Base-by-base conservation (phyloP, 2,797 vertebrate genomes). In the Tympanoctomys barrerae region DNA sequence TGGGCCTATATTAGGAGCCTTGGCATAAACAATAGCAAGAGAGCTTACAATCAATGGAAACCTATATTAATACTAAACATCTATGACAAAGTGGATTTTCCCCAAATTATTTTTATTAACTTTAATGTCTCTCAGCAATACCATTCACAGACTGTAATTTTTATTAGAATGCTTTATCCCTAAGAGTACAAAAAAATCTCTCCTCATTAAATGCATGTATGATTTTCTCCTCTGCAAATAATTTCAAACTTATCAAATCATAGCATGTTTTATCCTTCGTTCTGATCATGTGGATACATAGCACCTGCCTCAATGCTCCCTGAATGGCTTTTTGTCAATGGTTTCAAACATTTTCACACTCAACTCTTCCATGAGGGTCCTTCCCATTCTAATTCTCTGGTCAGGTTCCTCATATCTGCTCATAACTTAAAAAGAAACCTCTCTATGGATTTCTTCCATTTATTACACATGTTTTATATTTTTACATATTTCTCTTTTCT, bases 31-130 rank as follows among this genome's bases (percentile, higher is more conserved):
- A 78, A 49, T 6, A 54, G 24, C 39, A 84, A 87, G 22, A 90
- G 42, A 91, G 21, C 8, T 39, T 73, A 39, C 19, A 82, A 86
- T 61, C 79, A 91, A 7, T 16, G 0, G n/a, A 80, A 57, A 4
- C 13, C 49, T 11, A 61, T 57, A 61, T 57, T 90, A 66, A 78
- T 54, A 64, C 2, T 86, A 59, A 94, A 68, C 36, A 68, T 61
- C 66, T 70, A 71, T 22, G 22, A 39, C 82, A 81, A 71, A 93
- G 81, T 22, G 52, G 16, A 1, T 28, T 80, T 94, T 83, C 36
- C 36, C 71, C 62, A 93, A 75, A 66, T 91, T 84, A 46, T 79
- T 85, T 95, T 84, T 88, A 94, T 94, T 66, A 85, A 91, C 84
- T 93, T 87, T 46, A 26, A 19, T 12, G 18, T 80, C 68, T 61